phyloP scores from a whole-genome alignment of 1,140 invertebrate species.

The Calephelis virginiensis region DNA sequence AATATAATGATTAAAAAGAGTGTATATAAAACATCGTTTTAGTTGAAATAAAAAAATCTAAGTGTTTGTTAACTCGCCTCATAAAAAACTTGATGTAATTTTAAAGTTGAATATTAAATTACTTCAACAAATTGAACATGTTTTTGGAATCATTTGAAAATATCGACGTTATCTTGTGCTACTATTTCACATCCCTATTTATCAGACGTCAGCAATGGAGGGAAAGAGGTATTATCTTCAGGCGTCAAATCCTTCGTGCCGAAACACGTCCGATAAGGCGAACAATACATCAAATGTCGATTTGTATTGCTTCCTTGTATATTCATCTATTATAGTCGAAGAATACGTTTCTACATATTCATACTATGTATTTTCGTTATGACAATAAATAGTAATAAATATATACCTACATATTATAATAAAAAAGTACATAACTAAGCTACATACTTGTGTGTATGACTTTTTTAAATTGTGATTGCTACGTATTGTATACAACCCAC shows the following conservation, averaged over 20 bases:
- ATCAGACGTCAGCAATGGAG: slow-evolving; percentile 29
- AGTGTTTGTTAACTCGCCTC: too few species aligned
- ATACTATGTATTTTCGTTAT: neutral
- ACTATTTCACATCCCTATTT: slow-evolving; percentile 9
- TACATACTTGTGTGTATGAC: too few species aligned
- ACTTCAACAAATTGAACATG: too few species aligned
- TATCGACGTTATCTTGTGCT: neutral
- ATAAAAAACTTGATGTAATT: too few species aligned
- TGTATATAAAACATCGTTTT: too few species aligned
- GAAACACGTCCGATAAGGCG: slow-evolving; percentile 30
- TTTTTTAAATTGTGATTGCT: too few species aligned
- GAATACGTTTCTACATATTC: neutral
- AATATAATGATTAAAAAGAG: too few species aligned
- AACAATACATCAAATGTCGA: slow-evolving; percentile 34
- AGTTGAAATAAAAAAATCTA: too few species aligned
- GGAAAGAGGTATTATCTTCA: slow-evolving; percentile 34
- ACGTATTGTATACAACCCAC: too few species aligned
- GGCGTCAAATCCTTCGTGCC: slow-evolving; percentile 23
- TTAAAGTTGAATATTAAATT: too few species aligned
- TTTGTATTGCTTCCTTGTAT: slow-evolving; percentile 26
- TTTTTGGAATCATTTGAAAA: neutral
- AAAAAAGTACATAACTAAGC: too few species aligned
- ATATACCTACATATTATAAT: too few species aligned
- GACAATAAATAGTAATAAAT: neutral
- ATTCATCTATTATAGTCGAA: slow-evolving; percentile 23